Evolutionary conservation across 2,888 invertebrate species (phyloP).

Genomic region (Dynastes maya): DNA sequence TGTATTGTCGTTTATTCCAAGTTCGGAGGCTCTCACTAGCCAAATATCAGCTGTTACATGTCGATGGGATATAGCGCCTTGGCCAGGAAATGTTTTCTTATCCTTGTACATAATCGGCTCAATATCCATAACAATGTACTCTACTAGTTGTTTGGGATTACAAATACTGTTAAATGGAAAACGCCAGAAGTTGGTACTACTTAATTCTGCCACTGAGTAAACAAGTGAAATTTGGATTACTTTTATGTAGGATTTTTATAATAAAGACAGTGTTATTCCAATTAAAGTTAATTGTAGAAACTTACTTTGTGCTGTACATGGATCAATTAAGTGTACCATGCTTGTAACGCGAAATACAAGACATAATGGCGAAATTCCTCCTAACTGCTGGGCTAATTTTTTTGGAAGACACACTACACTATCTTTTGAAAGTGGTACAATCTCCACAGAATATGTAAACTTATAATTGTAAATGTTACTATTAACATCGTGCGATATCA

Average conservation of each 20-base stretch:
- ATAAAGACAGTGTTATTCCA: neutral
- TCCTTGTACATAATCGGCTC: slow-evolving; percentile 85
- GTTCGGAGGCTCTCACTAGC: slow-evolving; percentile 90
- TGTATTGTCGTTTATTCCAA: slow-evolving; percentile 86
- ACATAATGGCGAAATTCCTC: slow-evolving; percentile 90
- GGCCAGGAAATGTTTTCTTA: slow-evolving; percentile 86
- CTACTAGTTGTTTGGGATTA: slow-evolving; percentile 90
- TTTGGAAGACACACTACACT: slow-evolving; percentile 92
- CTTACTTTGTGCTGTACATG: slow-evolving; percentile 86
- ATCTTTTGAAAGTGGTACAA: slow-evolving; percentile 96
- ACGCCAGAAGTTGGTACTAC: slow-evolving; percentile 87
- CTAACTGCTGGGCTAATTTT: slow-evolving; percentile 88
- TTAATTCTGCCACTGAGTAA: slow-evolving; percentile 86
- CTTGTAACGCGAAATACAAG: slow-evolving; percentile 92
- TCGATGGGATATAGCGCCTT: slow-evolving; percentile 88
- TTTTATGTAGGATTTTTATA: no score
- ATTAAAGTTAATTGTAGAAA: slow-evolving; percentile 47
- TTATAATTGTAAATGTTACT: slow-evolving; percentile 98
- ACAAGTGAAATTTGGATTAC: slow-evolving; percentile 11
- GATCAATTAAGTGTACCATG: slow-evolving; percentile 94
- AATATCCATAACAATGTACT: slow-evolving; percentile 96
- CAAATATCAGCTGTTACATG: slow-evolving; percentile 95
- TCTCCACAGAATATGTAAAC: slow-evolving; percentile 93
- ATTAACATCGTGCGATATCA: slow-evolving; percentile 97
- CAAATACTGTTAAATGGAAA: slow-evolving; percentile 90